A percentile compares a stretch with the other conserved stretches of the same genome.
phyloP scores from a whole-genome alignment of 2,113 vertebrate genomes.

The Parus major region DNA sequence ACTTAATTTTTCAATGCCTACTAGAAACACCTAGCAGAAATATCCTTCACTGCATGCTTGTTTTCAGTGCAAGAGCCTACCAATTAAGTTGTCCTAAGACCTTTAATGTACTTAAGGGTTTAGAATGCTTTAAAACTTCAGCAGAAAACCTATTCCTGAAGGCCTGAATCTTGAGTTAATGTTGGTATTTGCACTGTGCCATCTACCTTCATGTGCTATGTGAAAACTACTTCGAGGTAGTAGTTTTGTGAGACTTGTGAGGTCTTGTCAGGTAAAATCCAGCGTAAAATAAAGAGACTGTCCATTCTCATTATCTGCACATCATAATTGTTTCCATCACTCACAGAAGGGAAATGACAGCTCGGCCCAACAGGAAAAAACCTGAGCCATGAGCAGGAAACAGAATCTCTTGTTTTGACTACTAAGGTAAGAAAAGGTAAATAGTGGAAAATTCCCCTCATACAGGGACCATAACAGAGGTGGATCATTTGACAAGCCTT shows the following conservation, averaged over 20 bases:
- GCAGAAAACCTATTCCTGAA: not conserved
- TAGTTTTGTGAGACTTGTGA: too few species aligned
- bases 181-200: not conserved
- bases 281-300: not conserved
- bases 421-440: constrained; percentile 62
- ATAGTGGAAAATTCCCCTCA: constrained; percentile 68
- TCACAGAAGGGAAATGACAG: constrained; percentile 48
- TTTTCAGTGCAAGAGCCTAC: not conserved
- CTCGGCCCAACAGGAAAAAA: constrained; percentile 66
- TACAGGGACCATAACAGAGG: not conserved
- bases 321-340: constrained; percentile 31
- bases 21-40: not conserved
- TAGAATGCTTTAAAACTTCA: not conserved
- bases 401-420: constrained; percentile 54
- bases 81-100: not conserved
- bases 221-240: not conserved
- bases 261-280: not conserved
- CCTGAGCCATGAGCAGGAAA: constrained; percentile 61
- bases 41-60: not conserved
- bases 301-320: not conserved
- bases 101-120: not conserved
- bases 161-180: not conserved
- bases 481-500: not conserved
- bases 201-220: not conserved
- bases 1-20: not conserved